phyloP scores from a whole-genome alignment of 64 coral and sea anemone species.

The Montipora foliosa region DNA sequence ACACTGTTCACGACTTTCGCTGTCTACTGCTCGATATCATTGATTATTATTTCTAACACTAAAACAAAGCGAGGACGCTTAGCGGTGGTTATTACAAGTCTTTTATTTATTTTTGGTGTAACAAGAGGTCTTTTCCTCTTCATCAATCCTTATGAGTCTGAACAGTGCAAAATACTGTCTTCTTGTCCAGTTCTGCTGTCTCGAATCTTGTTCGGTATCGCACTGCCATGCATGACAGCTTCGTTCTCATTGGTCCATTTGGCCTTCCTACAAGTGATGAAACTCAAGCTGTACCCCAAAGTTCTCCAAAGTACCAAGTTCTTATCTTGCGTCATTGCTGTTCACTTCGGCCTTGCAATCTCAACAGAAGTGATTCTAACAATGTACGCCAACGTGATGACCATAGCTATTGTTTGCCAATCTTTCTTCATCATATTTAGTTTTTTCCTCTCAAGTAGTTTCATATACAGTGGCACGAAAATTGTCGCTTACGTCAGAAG shows the following conservation, averaged over 20 bases:
- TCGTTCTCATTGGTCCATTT: constrained; percentile 89
- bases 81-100: constrained; percentile 37
- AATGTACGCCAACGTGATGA: constrained; percentile 15
- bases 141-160: constrained; percentile 91
- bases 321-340: constrained; percentile 27
- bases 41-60: constrained; percentile 6
- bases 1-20: constrained; percentile 65
- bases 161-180: constrained; percentile 77
- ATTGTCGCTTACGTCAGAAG: constrained; percentile 66
- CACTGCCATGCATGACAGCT: constrained; percentile 81
- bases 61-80: constrained; percentile 58
- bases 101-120: constrained; percentile 61
- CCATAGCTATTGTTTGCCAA: constrained; percentile 69
- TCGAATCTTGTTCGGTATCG: constrained; percentile 78
- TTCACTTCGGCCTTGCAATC: constrained; percentile 78
- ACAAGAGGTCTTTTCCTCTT: constrained; percentile 77
- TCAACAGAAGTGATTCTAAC: constrained; percentile 65
- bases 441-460: constrained; percentile 58
- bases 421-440: constrained; percentile 75
- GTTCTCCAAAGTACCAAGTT: constrained; percentile 79
- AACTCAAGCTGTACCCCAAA: constrained; percentile 80
- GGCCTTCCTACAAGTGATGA: constrained; percentile 84
- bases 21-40: constrained; percentile 67
- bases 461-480: constrained; percentile 74
- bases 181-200: constrained; percentile 66